A percentile compares a stretch with the other conserved stretches of the same genome.
These are phyloP conservation scores for Agelastica alni DNA, from an alignment of 2,888 invertebrate species.

Conservation along the genomic window DNA sequence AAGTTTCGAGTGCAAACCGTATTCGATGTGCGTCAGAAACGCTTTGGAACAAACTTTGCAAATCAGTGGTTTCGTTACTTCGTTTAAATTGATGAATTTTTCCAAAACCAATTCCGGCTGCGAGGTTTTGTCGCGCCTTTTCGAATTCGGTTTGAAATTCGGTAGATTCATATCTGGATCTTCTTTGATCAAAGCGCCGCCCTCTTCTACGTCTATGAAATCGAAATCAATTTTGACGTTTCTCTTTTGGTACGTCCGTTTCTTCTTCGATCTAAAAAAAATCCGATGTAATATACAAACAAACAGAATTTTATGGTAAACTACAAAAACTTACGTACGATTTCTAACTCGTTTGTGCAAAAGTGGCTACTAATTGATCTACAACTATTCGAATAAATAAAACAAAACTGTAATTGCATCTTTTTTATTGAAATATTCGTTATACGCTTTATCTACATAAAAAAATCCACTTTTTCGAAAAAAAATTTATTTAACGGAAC, in stretches of 20 bases:
- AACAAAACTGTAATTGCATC: too few relatives aligned
- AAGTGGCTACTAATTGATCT: too few relatives aligned
- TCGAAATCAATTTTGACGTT: conserved; percentile 1
- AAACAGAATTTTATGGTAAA: too few relatives aligned
- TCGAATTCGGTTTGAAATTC: not conserved
- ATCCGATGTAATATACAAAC: not conserved
- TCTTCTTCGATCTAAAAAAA: conserved; percentile 9
- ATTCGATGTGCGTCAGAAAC: conserved; percentile 54
- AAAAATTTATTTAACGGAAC: too few relatives aligned
- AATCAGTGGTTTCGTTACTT: conserved; percentile 51
- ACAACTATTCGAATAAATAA: too few relatives aligned
- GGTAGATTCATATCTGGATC: too few relatives aligned
- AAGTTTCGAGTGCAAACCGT: conserved; percentile 47
- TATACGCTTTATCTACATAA: too few relatives aligned
- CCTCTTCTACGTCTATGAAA: not conserved
- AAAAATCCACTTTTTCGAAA: too few relatives aligned
- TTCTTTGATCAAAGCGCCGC: conserved; percentile 1
- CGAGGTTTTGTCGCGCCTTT: conserved; percentile 2
- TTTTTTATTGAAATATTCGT: too few relatives aligned
- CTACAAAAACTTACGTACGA: too few relatives aligned
- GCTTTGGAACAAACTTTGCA: conserved; percentile 61
- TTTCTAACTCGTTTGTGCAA: too few relatives aligned
- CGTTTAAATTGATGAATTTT: conserved; percentile 29
- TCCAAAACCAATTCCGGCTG: conserved; percentile 17
- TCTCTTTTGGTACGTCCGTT: not conserved